Conservation (phyloP, 1,140 invertebrate genomes). For the Cepaea nemoralis region DNA sequence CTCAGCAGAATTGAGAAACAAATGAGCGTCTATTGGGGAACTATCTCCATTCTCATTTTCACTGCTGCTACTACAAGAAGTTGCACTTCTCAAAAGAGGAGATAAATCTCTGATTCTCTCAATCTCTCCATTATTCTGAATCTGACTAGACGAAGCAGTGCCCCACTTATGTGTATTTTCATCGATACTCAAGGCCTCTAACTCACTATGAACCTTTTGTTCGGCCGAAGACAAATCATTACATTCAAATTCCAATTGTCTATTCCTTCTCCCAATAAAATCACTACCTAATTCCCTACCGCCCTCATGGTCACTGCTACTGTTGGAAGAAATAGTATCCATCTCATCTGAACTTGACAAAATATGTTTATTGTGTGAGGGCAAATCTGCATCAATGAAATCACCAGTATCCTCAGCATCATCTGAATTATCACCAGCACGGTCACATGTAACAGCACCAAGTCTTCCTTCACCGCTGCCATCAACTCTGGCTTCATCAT, state of each 20-base stretch:
- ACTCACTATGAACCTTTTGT: conserved; percentile 14
- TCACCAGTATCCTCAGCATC: conserved; percentile 65
- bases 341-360: conserved; percentile 62
- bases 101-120: conserved; percentile 4
- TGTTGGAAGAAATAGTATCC: conserved; percentile 53
- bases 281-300: conserved; percentile 44
- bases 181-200: not conserved
- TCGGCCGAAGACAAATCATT: conserved; percentile 30
- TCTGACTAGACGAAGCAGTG: conserved; percentile 41
- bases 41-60: conserved; percentile 50
- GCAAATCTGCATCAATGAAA: conserved; percentile 67
- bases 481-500: not conserved
- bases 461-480: not conserved
- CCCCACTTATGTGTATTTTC: conserved; percentile 32
- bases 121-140: conserved; percentile 35
- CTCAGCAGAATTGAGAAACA: not conserved
- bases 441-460: not conserved
- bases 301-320: conserved; percentile 55
- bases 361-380: conserved; percentile 54
- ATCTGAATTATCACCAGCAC: conserved; percentile 35
- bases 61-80: conserved; percentile 44
- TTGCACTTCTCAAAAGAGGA: conserved; percentile 10
- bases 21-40: not conserved
- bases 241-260: conserved; percentile 30
- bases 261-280: conserved; percentile 34